Evolutionary conservation across 2,888 invertebrate species (phyloP).

Genomic region (Dicyrtoma fusca): DNA sequence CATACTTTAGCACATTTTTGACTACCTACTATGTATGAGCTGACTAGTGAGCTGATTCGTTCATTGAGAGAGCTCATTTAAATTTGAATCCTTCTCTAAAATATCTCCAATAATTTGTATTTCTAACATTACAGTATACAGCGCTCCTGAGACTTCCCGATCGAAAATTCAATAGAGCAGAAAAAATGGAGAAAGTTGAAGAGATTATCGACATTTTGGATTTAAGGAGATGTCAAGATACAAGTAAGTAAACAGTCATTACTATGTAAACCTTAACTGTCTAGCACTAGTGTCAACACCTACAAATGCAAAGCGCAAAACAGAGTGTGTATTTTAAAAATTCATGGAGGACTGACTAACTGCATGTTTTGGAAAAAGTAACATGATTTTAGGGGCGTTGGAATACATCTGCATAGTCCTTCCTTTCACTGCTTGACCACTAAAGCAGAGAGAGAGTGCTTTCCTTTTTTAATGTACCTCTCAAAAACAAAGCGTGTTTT

Average conservation of each 20-base stretch:
- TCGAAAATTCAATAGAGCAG: constrained; percentile 67
- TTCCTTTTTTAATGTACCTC: background rate
- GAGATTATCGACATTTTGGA: constrained; percentile 76
- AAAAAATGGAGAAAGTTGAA: constrained; percentile 77
- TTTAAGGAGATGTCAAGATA: constrained; percentile 74
- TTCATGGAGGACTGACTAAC: too few relatives aligned
- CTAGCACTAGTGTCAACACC: too few relatives aligned
- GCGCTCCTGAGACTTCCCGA: constrained; percentile 71
- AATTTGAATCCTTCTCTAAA: too few relatives aligned
- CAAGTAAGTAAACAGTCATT: constrained; percentile 68
- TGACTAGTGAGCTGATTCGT: too few relatives aligned
- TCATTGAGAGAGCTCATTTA: too few relatives aligned
- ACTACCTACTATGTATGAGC: too few relatives aligned
- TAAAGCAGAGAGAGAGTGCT: background rate
- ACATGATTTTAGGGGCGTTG: too few relatives aligned
- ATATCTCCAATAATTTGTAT: constrained; percentile 54
- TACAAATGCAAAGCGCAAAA: too few relatives aligned
- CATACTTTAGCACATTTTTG: too few relatives aligned
- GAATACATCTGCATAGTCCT: constrained; percentile 1
- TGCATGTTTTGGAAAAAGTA: too few relatives aligned
- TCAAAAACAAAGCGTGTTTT: background rate
- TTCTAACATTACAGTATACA: constrained; percentile 62
- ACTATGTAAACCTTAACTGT: too few relatives aligned
- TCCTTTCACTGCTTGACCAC: background rate
- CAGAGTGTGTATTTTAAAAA: too few relatives aligned